Evolutionary conservation across 2,888 invertebrate genomes (phyloP).

Genomic region (Melikaiella ostensackeni): DNA sequence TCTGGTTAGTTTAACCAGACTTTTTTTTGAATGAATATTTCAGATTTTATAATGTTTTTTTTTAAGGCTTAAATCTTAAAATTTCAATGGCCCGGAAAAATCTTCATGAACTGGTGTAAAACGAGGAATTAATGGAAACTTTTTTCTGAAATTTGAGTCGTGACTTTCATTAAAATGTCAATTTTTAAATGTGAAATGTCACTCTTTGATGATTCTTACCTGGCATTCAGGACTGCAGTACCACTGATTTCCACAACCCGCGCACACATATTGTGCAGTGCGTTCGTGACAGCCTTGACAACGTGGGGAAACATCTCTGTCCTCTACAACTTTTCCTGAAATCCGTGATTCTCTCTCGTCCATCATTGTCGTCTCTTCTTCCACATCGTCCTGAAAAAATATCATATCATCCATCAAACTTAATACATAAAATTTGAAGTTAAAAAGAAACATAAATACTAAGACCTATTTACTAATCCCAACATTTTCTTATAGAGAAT

Average conservation of each 20-base stretch:
- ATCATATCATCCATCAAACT: not conserved
- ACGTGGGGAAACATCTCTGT: constrained; percentile 81
- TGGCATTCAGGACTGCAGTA: constrained; percentile 96
- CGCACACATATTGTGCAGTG: constrained; percentile 92
- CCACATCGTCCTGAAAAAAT: constrained; percentile 79
- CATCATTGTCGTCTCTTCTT: constrained; percentile 77
- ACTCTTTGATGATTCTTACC: constrained; percentile 78
- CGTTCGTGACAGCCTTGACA: constrained; percentile 92
- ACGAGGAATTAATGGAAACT: too few species aligned
- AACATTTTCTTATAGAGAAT: too few species aligned
- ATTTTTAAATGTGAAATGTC: too few species aligned
- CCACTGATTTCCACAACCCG: constrained; percentile 95
- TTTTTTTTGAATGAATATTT: too few species aligned
- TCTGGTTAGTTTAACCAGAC: too few species aligned
- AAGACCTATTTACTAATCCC: not conserved
- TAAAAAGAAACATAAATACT: constrained; percentile 38
- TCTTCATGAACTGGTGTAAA: too few species aligned
- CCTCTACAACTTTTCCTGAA: constrained; percentile 70
- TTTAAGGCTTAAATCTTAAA: too few species aligned
- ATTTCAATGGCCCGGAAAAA: too few species aligned
- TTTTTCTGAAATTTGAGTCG: too few species aligned
- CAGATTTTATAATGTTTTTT: too few species aligned
- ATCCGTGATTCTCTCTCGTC: constrained; percentile 77
- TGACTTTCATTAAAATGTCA: too few species aligned
- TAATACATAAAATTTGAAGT: not conserved